Evolutionary conservation across 2,113 vertebrate genomes (phyloP).

Genomic region (Dipodomys merriami): DNA sequence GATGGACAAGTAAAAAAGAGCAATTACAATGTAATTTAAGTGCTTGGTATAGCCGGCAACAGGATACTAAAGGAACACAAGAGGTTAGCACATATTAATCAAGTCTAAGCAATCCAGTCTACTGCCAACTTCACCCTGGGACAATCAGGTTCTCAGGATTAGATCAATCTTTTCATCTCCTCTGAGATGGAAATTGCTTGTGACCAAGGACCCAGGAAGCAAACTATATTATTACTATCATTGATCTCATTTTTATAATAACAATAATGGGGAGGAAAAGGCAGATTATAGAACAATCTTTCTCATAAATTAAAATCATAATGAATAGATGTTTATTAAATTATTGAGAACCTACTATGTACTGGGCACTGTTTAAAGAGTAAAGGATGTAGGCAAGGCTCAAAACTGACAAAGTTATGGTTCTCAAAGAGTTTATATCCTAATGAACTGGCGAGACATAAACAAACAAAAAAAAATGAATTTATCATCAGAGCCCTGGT

Average conservation of each 20-base stretch:
- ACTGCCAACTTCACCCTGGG: neutral
- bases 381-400: neutral
- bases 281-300: slow-evolving; percentile 26
- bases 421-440: neutral
- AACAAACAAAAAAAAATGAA: neutral
- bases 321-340: neutral
- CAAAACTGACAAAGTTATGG: neutral
- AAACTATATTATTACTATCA: slow-evolving; percentile 22
- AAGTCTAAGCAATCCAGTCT: neutral
- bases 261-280: slow-evolving; percentile 17
- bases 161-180: neutral
- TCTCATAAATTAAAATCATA: slow-evolving; percentile 60
- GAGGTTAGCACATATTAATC: neutral
- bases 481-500: neutral
- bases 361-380: neutral
- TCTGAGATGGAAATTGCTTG: slow-evolving; percentile 16
- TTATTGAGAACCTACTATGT: neutral
- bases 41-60: neutral
- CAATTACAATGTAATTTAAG: neutral
- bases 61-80: neutral
- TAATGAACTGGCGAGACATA: neutral
- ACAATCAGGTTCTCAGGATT: slow-evolving; percentile 24
- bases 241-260: neutral
- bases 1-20: neutral
- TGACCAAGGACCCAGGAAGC: neutral